Base-by-base conservation (phyloP, 2,888 invertebrate genomes). In the Scaptomyza polygonia region DNA sequence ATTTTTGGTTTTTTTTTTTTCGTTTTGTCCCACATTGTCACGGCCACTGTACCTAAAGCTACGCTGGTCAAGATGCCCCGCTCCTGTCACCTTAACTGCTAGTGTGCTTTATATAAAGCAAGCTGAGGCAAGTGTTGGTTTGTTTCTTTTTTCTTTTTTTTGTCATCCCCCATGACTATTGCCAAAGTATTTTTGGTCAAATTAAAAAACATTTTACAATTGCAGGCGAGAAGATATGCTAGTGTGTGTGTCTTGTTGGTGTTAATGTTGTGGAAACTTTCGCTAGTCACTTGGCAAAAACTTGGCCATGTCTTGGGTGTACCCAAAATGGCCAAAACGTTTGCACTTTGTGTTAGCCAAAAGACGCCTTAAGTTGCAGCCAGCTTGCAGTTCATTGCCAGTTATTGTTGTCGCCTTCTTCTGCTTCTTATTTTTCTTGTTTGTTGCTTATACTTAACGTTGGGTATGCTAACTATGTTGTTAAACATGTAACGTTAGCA, bases 201-300 rank as follows among this genome's bases (percentile, higher is more conserved):
- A 83, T 85, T 83, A 82, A 84, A 87, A 82, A 87, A 71, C 79
- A 84, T 87, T 84, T 84, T 82, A 72, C 83, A 85, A 85, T 82
- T 87, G 67, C 66, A 59, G 49, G 45, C 21, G 56, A 30, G 11
- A 12, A 36, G 36, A 36, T 12, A n/a, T 53, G 58, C 29, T 14
- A 40, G 43, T 67, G 45, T 63, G 18, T 44, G 39, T 43, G 52
- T 32, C 48, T 59, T 43, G 32, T 34, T 54, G 63, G 59, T 43
- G 44, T 51, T 53, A 40, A 42, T 47, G 45, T 57, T 62, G 56
- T 59, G 44, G 70, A 66, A 78, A 74, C 76, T 72, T 70, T 70
- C 63, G 63, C 61, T 64, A 65, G 67, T 75, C 67, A 71, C 68
- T 79, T 74, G 67, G 66, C 74, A 45, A 53, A 74, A 73, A 72